Evolutionary conservation across 2,888 invertebrate genomes (phyloP).

Genomic region (Tenthredo mesomela): DNA sequence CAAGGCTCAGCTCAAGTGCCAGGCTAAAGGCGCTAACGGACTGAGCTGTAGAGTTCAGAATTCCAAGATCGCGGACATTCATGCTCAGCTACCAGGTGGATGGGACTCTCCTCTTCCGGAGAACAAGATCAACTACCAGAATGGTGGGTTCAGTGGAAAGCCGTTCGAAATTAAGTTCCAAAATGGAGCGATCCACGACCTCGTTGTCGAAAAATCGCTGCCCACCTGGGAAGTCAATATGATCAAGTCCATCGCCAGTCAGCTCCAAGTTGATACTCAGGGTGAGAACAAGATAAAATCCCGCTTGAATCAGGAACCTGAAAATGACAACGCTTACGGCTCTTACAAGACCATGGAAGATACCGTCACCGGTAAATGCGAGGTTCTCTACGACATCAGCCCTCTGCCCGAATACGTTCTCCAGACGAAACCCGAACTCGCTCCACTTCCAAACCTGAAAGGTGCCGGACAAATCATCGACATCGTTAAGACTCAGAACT

Average conservation of each 20-base stretch:
- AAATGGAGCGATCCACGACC: conserved; percentile 58
- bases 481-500: conserved; percentile 61
- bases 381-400: conserved; percentile 59
- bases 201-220: conserved; percentile 63
- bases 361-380: conserved; percentile 65
- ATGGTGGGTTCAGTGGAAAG: conserved; percentile 59
- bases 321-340: conserved; percentile 56
- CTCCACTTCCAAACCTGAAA: conserved; percentile 44
- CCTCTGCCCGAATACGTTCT: conserved; percentile 53
- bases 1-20: conserved; percentile 59
- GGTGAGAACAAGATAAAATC: conserved; percentile 38
- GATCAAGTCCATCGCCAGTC: conserved; percentile 61
- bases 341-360: conserved; percentile 63
- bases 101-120: conserved; percentile 56
- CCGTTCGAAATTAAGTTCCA: conserved; percentile 66
- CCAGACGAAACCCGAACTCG: conserved; percentile 40
- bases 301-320: conserved; percentile 55
- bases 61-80: conserved; percentile 64
- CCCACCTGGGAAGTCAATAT: conserved; percentile 63
- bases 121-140: conserved; percentile 54
- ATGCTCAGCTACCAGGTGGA: conserved; percentile 62
- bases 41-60: conserved; percentile 58
- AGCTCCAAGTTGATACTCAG: conserved; percentile 61
- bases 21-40: conserved; percentile 53
- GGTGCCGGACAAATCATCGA: conserved; percentile 58